Base-by-base conservation (phyloP, 35 echinoderm and acorn worm species). In the Lytechinus pictus region DNA sequence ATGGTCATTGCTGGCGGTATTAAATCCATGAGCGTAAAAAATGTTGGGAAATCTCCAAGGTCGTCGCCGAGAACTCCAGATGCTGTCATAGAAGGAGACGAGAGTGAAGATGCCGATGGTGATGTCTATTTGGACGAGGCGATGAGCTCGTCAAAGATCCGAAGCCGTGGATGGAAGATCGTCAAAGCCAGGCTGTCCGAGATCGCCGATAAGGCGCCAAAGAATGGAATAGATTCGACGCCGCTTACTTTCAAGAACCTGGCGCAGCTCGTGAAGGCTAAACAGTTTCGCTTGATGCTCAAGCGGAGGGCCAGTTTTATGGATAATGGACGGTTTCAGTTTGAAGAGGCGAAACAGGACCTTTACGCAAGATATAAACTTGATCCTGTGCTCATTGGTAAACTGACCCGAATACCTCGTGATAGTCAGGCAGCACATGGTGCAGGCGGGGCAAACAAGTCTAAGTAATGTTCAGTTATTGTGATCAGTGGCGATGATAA, bases 241-340 rank as follows among this genome's bases (percentile, higher is more conserved):
- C 97, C 97, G 28, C 87, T 96, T 54, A 92, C 91, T 29, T 96
- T 97, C 86, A 92, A 54, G 9, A 97, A 97, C 53, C 97, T 97
- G 52, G 95, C 95, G 5, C 95, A 98, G 58, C 93, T 97, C 14
- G 97, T 98, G 19, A 98, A 97, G 72, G 98, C 96, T 1, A 99
- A 99, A 60, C 91, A 96, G 87, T 99, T 99, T 87, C 92, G 96
- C 51, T 79, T 99, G 86, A 96, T 97, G 95, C 94, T 99, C 96
- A 96, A 96, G 95, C 53, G 98, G 24, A 52, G 97, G 86, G 97
- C 97, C 4, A 96, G 97, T 66, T 99, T 99, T 54, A 96, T 99
- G 28, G 98, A 99, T 13, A 99, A 99, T 61, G 98, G 98, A 29
- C 86, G 96, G n/a, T 99, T 99, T 97, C 95, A 95, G 58, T 99